A percentile compares a stretch with the other conserved stretches of the same genome.
phyloP scores from a whole-genome alignment of 2,797 vertebrate genomes.

The Pangasius macronema region DNA sequence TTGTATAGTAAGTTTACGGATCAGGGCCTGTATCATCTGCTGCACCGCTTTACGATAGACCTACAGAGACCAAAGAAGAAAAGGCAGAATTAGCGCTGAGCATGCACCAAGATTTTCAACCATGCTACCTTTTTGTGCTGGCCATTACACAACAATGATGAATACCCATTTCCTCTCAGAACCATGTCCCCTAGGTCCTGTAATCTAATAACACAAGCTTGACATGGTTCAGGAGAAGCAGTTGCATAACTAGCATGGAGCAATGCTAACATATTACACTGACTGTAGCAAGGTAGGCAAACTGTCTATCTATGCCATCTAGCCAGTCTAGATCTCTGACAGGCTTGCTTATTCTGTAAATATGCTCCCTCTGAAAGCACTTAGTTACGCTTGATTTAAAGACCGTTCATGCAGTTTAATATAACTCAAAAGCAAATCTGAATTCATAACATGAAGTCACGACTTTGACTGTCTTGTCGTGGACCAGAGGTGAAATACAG shows the following conservation, averaged over 20 bases:
- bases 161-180: slow-evolving; percentile 23
- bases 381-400: not conserved
- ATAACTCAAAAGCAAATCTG: not conserved
- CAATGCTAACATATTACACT: slow-evolving; percentile 25
- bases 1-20: slow-evolving; percentile 83
- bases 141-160: slow-evolving; percentile 18
- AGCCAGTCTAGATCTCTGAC: not conserved
- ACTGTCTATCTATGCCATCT: not conserved
- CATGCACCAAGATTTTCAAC: slow-evolving; percentile 30
- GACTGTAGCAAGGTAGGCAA: not conserved
- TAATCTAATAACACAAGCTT: slow-evolving; percentile 47
- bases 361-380: not conserved
- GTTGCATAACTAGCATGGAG: slow-evolving; percentile 36
- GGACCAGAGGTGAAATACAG: slow-evolving; percentile 38
- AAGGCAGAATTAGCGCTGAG: not conserved
- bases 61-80: slow-evolving; percentile 65
- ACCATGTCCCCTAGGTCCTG: slow-evolving; percentile 26
- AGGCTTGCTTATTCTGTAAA: not conserved
- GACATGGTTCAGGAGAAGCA: slow-evolving; percentile 38
- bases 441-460: not conserved
- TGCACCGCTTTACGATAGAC: slow-evolving; percentile 84
- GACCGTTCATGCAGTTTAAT: not conserved
- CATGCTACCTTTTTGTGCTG: slow-evolving; percentile 5
- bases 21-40: slow-evolving; percentile 86
- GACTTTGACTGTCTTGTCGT: slow-evolving; percentile 22